A percentile compares a stretch with the other conserved stretches of the same genome.
phyloP scores from a whole-genome alignment of 2,113 vertebrate species.

The Synodontis membranacea region DNA sequence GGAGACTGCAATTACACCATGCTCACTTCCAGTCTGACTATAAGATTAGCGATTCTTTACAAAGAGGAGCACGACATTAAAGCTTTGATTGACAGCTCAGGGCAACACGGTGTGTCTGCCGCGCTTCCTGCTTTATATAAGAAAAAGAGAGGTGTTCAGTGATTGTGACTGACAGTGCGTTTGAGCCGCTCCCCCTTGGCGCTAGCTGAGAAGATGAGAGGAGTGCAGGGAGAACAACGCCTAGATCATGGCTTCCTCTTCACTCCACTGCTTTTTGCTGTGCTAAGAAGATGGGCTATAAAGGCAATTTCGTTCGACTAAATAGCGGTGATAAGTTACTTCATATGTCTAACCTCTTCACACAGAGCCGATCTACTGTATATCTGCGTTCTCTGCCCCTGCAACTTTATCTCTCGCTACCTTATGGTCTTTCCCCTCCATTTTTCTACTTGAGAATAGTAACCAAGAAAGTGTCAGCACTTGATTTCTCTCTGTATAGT shows the following conservation, averaged over 20 bases:
- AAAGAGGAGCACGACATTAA: slow-evolving; percentile 43
- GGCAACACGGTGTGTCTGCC: slow-evolving; percentile 44
- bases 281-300: background rate
- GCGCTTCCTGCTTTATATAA: slow-evolving; percentile 40
- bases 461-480: slow-evolving; percentile 17
- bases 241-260: background rate
- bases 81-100: slow-evolving; percentile 54
- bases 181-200: slow-evolving; percentile 26
- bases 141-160: slow-evolving; percentile 30
- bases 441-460: slow-evolving; percentile 16
- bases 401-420: background rate
- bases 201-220: slow-evolving; percentile 8
- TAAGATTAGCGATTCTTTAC: slow-evolving; percentile 20
- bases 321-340: background rate
- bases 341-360: background rate
- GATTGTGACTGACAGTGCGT: slow-evolving; percentile 47
- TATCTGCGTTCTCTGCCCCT: background rate
- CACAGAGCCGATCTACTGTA: background rate
- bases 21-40: slow-evolving; percentile 7
- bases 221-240: background rate
- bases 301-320: slow-evolving; percentile 11
- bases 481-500: slow-evolving; percentile 22
- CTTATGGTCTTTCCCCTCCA: slow-evolving; percentile 3
- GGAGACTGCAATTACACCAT: slow-evolving; percentile 10
- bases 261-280: background rate